Base-by-base conservation (phyloP, 2,113 vertebrate genomes). In the Chlamydotis undulata region DNA sequence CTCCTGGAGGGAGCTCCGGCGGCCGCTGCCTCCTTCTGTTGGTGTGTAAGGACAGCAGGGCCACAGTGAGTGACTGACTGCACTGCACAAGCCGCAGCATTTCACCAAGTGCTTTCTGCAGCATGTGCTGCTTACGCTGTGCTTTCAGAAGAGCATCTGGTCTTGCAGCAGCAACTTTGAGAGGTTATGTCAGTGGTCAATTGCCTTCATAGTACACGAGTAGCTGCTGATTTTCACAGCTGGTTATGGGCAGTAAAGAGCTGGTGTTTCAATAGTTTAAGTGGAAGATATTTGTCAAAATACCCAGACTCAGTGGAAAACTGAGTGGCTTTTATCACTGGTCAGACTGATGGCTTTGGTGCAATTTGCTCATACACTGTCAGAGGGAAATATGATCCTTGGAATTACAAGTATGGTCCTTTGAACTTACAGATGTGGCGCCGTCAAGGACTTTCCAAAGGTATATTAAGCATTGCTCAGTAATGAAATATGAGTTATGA, bases 271-370 rank as follows among this genome's bases (percentile, higher is more conserved):
- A 80, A 8, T 16, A 39, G 50, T 77, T 74, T 65, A 59, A 94
- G 50, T 59, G 50, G 84, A 91, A 88, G 50, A n/a, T 88, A 83
- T 85, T 84, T 91, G 78, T 91, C 67, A 45, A 93, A 94, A 86
- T 67, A 93, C 41, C 41, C 75, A 77, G 41, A 37, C 23, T 69
- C 39, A 14, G 50, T 80, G 88, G 71, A 93, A 93, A 92, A 85
- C 12, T 24, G 70, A 80, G 60, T 65, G 45, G 37, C n/a, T 90
- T 91, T 69, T 77, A 45, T 75, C 55, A 45, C 17, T 69, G 83
- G 89, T 74, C 81, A 87, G 80, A 61, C n/a, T 15, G 59, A 73
- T 65, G 79, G 57, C 59, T 83, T 87, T 45, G 70, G 61, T 85
- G 74, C 91, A 85, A 35, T 94, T 91, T 91, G 84, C 61, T 85